Percentiles rank a stretch among this genome's conserved stretches.
Conservation (phyloP, 2,113 vertebrate genomes). For the Uria lomvia region DNA sequence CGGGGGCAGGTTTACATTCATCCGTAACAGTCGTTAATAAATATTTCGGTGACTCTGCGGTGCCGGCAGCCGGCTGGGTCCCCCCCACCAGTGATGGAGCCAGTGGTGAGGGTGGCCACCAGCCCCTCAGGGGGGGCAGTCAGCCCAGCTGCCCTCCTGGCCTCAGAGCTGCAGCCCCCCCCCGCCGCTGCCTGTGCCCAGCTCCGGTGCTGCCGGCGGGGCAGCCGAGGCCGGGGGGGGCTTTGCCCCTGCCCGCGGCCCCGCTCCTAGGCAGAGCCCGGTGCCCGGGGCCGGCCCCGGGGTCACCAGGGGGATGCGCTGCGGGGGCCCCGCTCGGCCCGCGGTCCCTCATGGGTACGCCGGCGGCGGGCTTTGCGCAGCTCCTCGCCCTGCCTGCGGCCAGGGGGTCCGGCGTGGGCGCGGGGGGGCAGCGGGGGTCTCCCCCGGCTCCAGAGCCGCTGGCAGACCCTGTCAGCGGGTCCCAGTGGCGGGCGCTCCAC, state of each 20-base stretch:
- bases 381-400: conserved; percentile 81
- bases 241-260: background rate
- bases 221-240: background rate
- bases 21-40: conserved; percentile 74
- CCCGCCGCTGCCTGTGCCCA: background rate
- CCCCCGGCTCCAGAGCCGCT: conserved; percentile 82
- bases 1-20: conserved; percentile 52
- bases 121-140: background rate
- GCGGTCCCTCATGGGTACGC: conserved; percentile 80
- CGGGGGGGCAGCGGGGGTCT: background rate
- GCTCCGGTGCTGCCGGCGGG: background rate
- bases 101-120: background rate
- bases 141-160: background rate
- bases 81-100: background rate
- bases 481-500: conserved; percentile 89
- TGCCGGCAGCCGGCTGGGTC: background rate
- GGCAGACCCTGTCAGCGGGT: conserved; percentile 84
- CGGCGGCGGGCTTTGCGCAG: conserved; percentile 84
- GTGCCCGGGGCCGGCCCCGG: background rate
- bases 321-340: conserved; percentile 83
- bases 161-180: background rate
- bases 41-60: conserved; percentile 43
- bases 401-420: conserved; percentile 63
- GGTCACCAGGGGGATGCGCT: conserved; percentile 79
- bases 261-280: conserved; percentile 8